A percentile compares a stretch with the other conserved stretches of the same genome.
Conservation (phyloP, 2,888 invertebrate species). For the Ornithoptera alexandrae region DNA sequence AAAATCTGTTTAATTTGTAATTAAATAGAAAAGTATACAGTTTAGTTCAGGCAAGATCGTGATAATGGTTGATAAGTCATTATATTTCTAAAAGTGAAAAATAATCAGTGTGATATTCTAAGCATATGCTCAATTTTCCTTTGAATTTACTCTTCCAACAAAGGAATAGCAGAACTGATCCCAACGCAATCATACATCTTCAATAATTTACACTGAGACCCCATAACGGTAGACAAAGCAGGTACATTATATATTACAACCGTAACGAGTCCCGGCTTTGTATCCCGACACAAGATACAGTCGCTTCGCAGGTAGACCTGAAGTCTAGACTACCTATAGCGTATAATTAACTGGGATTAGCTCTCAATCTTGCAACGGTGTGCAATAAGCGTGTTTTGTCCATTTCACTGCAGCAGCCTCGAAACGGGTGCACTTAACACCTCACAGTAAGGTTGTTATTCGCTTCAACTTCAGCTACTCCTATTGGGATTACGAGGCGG, state of each 20-base stretch:
- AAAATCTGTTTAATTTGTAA: too few relatives aligned
- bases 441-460: slow-evolving; percentile 12
- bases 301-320: slow-evolving; percentile 27
- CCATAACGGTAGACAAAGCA: slow-evolving; percentile 21
- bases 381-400: slow-evolving; percentile 30
- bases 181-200: slow-evolving; percentile 18
- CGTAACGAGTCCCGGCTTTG: slow-evolving; percentile 24
- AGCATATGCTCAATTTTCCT: too few relatives aligned
- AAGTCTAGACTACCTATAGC: slow-evolving; percentile 37
- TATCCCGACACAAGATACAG: slow-evolving; percentile 23
- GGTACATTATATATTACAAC: slow-evolving; percentile 27
- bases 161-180: slow-evolving; percentile 9
- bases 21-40: too few relatives aligned
- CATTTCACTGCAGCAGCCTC: slow-evolving; percentile 18
- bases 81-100: too few relatives aligned
- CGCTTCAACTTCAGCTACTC: not conserved
- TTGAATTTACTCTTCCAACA: slow-evolving; percentile 1
- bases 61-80: too few relatives aligned
- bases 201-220: slow-evolving; percentile 20
- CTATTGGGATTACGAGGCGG: slow-evolving; percentile 14
- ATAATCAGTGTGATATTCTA: too few relatives aligned
- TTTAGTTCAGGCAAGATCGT: too few relatives aligned
- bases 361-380: slow-evolving; percentile 45
- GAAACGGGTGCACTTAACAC: slow-evolving; percentile 2
- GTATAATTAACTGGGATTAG: slow-evolving; percentile 62